These are phyloP conservation scores for Castor canadensis DNA, from an alignment of 2,113 vertebrate species.

Conservation along the genomic window DNA sequence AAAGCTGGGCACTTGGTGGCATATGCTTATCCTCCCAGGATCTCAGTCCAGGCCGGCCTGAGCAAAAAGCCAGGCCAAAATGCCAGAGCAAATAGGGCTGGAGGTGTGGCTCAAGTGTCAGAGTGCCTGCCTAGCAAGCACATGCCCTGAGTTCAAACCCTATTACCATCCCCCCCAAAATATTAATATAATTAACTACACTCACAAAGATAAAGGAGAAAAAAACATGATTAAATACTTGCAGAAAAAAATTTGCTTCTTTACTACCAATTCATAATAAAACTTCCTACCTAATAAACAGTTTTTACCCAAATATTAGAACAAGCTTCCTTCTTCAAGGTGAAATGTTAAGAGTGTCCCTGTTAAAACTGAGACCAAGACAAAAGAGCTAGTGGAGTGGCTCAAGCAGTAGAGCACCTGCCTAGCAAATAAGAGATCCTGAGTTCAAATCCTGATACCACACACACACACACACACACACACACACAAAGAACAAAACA, in stretches of 20 bases:
- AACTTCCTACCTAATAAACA: constrained; percentile 26
- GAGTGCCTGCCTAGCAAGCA: too few species aligned
- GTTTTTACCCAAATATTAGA: constrained; percentile 6
- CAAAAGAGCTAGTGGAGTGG: too few species aligned
- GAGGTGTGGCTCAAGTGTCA: too few species aligned
- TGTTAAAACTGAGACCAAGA: too few species aligned
- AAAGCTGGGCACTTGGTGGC: not conserved
- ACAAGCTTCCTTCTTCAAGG: constrained; percentile 36
- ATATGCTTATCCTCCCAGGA: not conserved
- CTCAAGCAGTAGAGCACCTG: too few species aligned
- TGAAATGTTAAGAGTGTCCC: not conserved
- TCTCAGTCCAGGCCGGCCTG: not conserved
- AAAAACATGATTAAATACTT: not conserved
- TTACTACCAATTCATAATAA: not conserved
- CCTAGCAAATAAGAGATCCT: too few species aligned
- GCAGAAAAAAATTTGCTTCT: not conserved
- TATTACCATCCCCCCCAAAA: too few species aligned
- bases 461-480: too few species aligned
- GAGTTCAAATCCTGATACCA: too few species aligned
- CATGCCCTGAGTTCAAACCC: too few species aligned
- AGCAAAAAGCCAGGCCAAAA: too few species aligned
- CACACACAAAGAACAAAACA: not conserved
- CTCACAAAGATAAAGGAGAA: not conserved
- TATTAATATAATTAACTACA: constrained; percentile 5
- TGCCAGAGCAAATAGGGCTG: too few species aligned